phyloP scores from a whole-genome alignment of 2,888 invertebrate species.

The Hemithea aestivaria region DNA sequence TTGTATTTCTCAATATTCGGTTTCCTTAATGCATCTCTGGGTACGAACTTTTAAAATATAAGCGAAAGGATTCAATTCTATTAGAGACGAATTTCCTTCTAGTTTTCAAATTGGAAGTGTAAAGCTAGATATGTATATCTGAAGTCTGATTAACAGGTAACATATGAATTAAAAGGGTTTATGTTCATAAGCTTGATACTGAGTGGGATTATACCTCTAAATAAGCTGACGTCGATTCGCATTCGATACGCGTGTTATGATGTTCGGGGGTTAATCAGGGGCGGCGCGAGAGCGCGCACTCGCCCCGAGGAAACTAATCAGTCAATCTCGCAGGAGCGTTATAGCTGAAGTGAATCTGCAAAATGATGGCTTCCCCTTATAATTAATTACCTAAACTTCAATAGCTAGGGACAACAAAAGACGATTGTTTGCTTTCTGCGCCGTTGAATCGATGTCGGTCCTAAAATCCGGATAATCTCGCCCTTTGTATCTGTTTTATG shows the following conservation, averaged over 20 bases:
- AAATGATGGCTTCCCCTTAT: slow-evolving; percentile 58
- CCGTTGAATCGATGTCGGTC: slow-evolving; percentile 66
- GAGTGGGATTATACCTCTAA: slow-evolving; percentile 13
- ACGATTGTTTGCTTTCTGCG: slow-evolving; percentile 70
- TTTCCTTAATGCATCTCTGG: slow-evolving; percentile 25
- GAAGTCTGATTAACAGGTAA: slow-evolving; percentile 1
- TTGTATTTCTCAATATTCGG: slow-evolving; percentile 43
- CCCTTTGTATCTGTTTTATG: slow-evolving; percentile 67
- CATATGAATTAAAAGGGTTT: slow-evolving; percentile 1
- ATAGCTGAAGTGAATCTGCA: slow-evolving; percentile 61
- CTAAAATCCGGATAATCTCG: slow-evolving; percentile 70
- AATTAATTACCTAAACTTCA: slow-evolving; percentile 73
- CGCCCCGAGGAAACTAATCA: slow-evolving; percentile 46
- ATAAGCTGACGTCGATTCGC: slow-evolving; percentile 17
- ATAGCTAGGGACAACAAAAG: slow-evolving; percentile 67
- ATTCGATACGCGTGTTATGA: slow-evolving; percentile 22
- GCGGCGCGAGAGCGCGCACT: too few species aligned
- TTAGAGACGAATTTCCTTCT: background rate
- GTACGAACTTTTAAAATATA: slow-evolving; percentile 15
- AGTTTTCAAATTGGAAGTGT: background rate
- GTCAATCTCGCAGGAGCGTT: slow-evolving; percentile 51
- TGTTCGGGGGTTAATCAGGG: slow-evolving; percentile 23
- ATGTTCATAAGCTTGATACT: slow-evolving; percentile 8
- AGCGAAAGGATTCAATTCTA: slow-evolving; percentile 1
- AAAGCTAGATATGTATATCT: background rate